phyloP scores from a whole-genome alignment of 1,140 invertebrate species.

The Apis laboriosa region DNA sequence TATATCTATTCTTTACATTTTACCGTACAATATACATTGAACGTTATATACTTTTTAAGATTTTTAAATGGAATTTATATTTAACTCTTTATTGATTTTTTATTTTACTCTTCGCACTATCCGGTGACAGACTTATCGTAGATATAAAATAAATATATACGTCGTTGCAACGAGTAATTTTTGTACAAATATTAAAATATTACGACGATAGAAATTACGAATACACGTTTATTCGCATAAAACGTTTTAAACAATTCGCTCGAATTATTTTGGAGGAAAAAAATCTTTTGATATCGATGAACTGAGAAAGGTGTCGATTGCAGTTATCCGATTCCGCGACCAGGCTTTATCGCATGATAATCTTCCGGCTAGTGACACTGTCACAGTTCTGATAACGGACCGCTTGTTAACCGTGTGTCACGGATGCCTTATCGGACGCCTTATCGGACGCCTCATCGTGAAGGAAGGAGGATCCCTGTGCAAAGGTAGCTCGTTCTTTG shows the following conservation, averaged over 20 bases:
- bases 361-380: neutral
- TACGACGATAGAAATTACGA: too few species aligned
- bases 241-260: too few species aligned
- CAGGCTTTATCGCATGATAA: conserved; percentile 1
- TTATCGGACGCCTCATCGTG: neutral
- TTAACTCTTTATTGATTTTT: neutral
- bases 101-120: too few species aligned
- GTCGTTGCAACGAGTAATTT: too few species aligned
- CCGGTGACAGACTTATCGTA: too few species aligned
- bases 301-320: neutral
- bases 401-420: conserved; percentile 25
- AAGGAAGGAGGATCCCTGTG: neutral
- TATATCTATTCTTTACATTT: neutral
- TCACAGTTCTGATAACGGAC: conserved; percentile 21
- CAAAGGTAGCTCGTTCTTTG: neutral
- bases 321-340: conserved; percentile 22
- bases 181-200: too few species aligned
- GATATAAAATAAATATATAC: too few species aligned
- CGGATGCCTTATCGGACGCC: neutral
- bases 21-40: too few species aligned
- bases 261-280: neutral
- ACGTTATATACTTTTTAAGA: too few species aligned
- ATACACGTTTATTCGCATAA: too few species aligned
- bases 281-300: neutral
- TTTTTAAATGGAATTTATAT: neutral